Base-by-base conservation (phyloP, 2,797 vertebrate genomes). In the Phrynocephalus vlangalii region DNA sequence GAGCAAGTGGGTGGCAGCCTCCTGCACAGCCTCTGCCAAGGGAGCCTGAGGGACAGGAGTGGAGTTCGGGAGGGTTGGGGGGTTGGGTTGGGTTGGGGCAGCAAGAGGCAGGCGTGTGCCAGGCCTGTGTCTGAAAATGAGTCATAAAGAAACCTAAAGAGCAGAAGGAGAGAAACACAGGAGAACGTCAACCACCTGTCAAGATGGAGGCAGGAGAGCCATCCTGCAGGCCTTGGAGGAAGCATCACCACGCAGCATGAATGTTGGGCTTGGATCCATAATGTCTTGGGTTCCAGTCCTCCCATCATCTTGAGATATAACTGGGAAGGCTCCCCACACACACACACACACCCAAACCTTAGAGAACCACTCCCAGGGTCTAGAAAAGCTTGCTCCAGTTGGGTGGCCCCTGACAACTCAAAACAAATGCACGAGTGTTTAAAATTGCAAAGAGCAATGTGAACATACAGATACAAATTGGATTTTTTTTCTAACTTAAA, bases 1-100 rank as follows among this genome's bases (percentile, higher is more conserved):
- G 11, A 92, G 81, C 86, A 91, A 90, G 93, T 93, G 92, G 93
- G 94, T 82, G 92, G 94, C 89, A 91, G 93, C 85, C 63, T 94
- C 94, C 4, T 85, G 87, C 92, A 88, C 90, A 91, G 87, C 60
- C 88, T 93, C 91, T 91, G 85, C 91, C 89, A 88, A 83, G 93
- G 91, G 18, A 63, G 33, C 78, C 50, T 26, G 3, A 3, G 22
- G 38, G 63, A 60, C 48, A 3, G 60, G 5, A 68, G 22, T 67
- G 3, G 48, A 9, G 81, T 26, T 3, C 38, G 5, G 13, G 52
- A 8, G 13, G 83, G 22, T 5, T 5, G 72, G 72, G 26, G 33
- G 26, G 6, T 1, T 1, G 24, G 72, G 33, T 33, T 16, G 13
- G 28, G 3, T 71, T 30, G 50, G 5, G n/a, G 10, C 18, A 16